Conservation (phyloP, 2,797 vertebrate species). For the Xyrichtys novacula region DNA sequence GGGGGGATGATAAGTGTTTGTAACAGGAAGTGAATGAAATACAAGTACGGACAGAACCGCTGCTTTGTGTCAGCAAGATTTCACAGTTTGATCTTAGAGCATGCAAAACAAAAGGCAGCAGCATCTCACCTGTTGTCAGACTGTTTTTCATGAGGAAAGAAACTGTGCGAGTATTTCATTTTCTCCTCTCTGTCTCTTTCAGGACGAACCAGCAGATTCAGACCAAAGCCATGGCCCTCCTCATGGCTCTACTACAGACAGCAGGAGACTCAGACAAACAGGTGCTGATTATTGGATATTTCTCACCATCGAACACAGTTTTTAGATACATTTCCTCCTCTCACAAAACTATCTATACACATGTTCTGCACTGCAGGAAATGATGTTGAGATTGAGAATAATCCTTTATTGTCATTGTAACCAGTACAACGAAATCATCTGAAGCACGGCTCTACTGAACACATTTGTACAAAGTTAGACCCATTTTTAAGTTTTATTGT, state of each 20-base stretch:
- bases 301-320: background rate
- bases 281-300: constrained; percentile 72
- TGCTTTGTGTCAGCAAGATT: background rate
- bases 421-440: too few species aligned
- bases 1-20: background rate
- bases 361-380: background rate
- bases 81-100: background rate
- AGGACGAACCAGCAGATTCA: constrained; percentile 94
- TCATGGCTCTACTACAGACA: constrained; percentile 93
- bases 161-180: constrained; percentile 8
- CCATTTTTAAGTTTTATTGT: too few species aligned
- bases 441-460: too few species aligned
- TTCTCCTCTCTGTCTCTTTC: constrained; percentile 23
- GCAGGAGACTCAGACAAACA: constrained; percentile 84
- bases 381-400: too few species aligned
- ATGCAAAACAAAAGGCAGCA: too few species aligned
- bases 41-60: background rate
- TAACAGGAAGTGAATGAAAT: constrained; percentile 46
- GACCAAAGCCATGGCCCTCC: constrained; percentile 96
- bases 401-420: too few species aligned
- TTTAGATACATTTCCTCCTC: constrained; percentile 64
- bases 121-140: background rate
- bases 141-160: background rate
- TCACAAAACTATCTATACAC: constrained; percentile 58
- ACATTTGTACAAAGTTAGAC: too few species aligned